Base-by-base conservation (phyloP, 2,113 vertebrate species). In the Phrynocephalus versicolor region DNA sequence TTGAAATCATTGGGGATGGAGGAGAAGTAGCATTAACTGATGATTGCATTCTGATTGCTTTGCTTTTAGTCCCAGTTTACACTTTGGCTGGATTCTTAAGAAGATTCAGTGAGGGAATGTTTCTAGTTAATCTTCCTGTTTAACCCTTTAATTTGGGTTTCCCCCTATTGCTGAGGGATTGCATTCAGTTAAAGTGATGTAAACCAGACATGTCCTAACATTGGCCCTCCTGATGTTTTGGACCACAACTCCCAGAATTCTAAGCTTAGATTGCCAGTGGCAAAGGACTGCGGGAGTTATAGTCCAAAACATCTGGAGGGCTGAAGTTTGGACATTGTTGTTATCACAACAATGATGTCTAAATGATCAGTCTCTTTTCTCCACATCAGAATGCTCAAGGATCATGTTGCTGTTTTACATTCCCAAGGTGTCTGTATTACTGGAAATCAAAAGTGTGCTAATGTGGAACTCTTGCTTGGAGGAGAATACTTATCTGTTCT, bases 71-170 rank as follows among this genome's bases (percentile, higher is more conserved):
- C 86, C 55, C 82, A 89, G 71, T 75, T 91, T 90, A 91, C 79
- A 84, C 71, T 85, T 85, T 85, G 71, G 81, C 79, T 88, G 35
- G 87, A 85, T 92, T 93, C 85, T 93, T 88, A 88, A 86, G 85
- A 90, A 89, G 71, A 85, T 51, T 41, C 65, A 73, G 67, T 64
- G 74, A 71, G 87, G 84, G 81, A 85, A 55, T 67, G 65, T 67
- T 55, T 87, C 81, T 88, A 90, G 79, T 77, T 91, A 84, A 92
- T 76, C 84, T 45, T 41, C 30, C 77, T 60, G 25, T 90, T 85
- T 87, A 87, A 87, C 86, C 75, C 89, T 88, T 86, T 82, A 90
- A 94, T 90, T 89, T 89, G 92, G 72, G 21, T 35, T 91, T 77
- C 82, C 19, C 62, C 84, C 86, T 86, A 37, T 79, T 89, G 83